Conservation (phyloP, 2,888 invertebrate species). For the Cephus spinipes region DNA sequence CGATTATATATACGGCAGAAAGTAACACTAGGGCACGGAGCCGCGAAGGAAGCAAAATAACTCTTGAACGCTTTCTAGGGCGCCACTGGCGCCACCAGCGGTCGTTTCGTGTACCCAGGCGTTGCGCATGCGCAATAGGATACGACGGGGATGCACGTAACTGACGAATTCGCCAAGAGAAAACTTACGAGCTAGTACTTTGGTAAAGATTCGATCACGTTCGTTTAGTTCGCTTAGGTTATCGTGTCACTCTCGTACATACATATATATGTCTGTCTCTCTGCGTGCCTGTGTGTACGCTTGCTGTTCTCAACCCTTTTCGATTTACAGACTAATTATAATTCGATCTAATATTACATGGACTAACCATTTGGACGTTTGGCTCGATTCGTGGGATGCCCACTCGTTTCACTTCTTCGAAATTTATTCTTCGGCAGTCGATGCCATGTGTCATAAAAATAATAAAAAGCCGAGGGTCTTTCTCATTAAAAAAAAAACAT, state of each 20-base stretch:
- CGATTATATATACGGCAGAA: not conserved
- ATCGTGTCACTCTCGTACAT: constrained; percentile 16
- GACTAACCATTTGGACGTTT: constrained; percentile 55
- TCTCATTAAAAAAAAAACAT: not conserved
- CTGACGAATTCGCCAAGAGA: constrained; percentile 3
- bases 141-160: not conserved
- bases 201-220: constrained; percentile 48
- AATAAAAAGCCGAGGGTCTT: not conserved
- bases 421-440: not conserved
- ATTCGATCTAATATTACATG: constrained; percentile 40
- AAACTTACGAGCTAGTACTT: constrained; percentile 60
- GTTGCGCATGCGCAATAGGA: not conserved
- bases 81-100: not conserved
- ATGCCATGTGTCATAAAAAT: not conserved
- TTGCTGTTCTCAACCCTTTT: not conserved
- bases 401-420: constrained; percentile 1
- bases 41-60: not conserved
- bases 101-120: not conserved
- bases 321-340: constrained; percentile 40
- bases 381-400: constrained; percentile 29
- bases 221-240: constrained; percentile 38
- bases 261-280: not conserved
- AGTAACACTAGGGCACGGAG: not conserved
- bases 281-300: not conserved
- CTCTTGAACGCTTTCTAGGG: not conserved